Conservation (phyloP, 2,888 invertebrate genomes). For the Yponomeuta sedellus region DNA sequence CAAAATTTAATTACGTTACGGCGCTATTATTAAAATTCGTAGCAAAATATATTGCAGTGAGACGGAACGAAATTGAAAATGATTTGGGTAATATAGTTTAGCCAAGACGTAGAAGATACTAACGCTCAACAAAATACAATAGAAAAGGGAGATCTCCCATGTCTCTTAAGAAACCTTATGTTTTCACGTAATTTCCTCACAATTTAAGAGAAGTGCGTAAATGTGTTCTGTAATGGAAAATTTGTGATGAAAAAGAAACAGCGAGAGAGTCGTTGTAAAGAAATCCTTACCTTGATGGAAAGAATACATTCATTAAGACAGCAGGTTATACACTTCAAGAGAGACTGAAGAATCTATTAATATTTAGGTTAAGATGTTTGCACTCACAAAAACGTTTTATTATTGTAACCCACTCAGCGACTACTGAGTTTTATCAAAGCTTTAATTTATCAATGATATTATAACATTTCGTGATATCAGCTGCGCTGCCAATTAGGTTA, state of each 20-base stretch:
- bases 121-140: background rate
- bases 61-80: too few species aligned
- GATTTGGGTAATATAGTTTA: too few species aligned
- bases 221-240: background rate
- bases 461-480: background rate
- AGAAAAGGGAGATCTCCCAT: background rate
- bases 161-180: background rate
- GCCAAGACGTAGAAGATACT: background rate
- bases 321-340: background rate
- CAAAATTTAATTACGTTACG: too few species aligned
- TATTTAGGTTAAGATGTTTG: background rate
- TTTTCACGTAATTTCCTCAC: background rate
- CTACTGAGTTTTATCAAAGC: background rate
- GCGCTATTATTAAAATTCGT: too few species aligned
- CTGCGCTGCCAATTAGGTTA: background rate
- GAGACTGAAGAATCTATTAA: background rate
- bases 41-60: too few species aligned
- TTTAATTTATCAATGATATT: background rate
- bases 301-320: background rate
- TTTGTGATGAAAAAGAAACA: background rate
- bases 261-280: background rate
- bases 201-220: background rate
- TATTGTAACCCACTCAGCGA: background rate
- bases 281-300: slow-evolving; percentile 12
- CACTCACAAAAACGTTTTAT: background rate